phyloP scores from a whole-genome alignment of 2,888 invertebrate genomes.

The Himalopsyche anomala region DNA sequence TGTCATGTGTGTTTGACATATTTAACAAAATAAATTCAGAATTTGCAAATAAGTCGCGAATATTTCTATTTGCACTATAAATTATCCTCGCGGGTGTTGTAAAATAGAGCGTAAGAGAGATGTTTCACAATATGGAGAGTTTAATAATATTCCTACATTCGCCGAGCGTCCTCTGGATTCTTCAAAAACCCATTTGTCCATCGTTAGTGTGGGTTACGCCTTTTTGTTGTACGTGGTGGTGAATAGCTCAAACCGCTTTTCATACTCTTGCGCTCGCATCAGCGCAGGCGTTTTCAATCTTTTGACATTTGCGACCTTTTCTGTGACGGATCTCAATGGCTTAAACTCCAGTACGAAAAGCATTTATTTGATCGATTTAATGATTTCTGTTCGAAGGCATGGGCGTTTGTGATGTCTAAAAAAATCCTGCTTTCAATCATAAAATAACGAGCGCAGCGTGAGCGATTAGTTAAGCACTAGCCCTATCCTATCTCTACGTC shows the following conservation, averaged over 20 bases:
- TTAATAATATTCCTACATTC: slow-evolving; percentile 56
- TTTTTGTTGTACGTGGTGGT: slow-evolving; percentile 57
- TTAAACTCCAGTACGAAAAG: too few species aligned
- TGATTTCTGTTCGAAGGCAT: too few species aligned
- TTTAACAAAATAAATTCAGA: too few species aligned
- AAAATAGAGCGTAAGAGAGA: slow-evolving; percentile 8
- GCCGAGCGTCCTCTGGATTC: slow-evolving; percentile 50
- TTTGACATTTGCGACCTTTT: not conserved
- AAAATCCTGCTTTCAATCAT: too few species aligned
- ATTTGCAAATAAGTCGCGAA: not conserved
- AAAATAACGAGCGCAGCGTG: too few species aligned
- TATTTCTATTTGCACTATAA: not conserved
- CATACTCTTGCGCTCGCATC: slow-evolving; percentile 27
- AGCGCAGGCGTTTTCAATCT: not conserved
- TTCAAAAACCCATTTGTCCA: slow-evolving; percentile 62
- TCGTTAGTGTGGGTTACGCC: slow-evolving; percentile 57
- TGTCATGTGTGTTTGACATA: slow-evolving; percentile 6
- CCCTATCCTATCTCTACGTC: too few species aligned
- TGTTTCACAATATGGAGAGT: slow-evolving; percentile 15
- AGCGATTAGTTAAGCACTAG: too few species aligned
- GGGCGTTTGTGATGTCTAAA: too few species aligned
- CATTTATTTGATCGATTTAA: too few species aligned
- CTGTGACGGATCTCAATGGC: not conserved
- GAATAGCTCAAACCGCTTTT: slow-evolving; percentile 46
- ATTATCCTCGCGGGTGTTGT: not conserved